Percentiles rank a stretch among this genome's conserved stretches.
Conservation (phyloP, 2,797 vertebrate genomes). For the Chloroceryle inda region DNA sequence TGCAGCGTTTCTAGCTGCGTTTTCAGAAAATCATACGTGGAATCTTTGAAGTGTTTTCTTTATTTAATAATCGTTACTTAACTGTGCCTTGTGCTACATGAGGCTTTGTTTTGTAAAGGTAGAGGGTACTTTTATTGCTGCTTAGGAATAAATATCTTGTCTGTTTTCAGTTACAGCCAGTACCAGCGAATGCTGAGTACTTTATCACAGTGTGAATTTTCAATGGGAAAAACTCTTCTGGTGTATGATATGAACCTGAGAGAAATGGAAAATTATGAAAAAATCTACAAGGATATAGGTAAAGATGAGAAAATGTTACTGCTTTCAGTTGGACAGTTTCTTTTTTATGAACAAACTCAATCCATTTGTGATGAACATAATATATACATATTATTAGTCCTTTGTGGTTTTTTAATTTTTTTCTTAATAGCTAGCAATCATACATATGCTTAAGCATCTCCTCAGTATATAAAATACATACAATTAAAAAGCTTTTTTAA, state of each 20-base stretch:
- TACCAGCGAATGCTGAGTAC: conserved; percentile 96
- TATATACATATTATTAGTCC: background rate
- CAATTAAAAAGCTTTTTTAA: background rate
- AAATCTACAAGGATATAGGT: conserved; percentile 96
- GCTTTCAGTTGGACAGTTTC: background rate
- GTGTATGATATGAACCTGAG: conserved; percentile 98
- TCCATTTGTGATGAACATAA: background rate
- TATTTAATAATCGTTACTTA: background rate
- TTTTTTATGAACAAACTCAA: background rate
- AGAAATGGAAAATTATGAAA: conserved; percentile 99
- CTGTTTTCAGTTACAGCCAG: conserved; percentile 88
- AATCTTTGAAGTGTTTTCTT: background rate
- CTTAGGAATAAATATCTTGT: background rate
- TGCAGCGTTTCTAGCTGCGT: background rate
- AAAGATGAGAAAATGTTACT: conserved; percentile 36
- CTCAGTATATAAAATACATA: background rate
- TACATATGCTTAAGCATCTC: background rate
- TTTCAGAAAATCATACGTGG: background rate
- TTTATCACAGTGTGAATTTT: conserved; percentile 96
- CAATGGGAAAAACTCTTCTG: conserved; percentile 97
- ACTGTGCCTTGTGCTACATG: background rate
- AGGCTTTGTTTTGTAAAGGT: background rate
- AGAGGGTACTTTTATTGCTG: background rate
- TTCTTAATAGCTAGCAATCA: background rate
- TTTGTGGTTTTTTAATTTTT: background rate